Conservation (phyloP, 2,113 vertebrate genomes). For the Leucopsar rothschildi region DNA sequence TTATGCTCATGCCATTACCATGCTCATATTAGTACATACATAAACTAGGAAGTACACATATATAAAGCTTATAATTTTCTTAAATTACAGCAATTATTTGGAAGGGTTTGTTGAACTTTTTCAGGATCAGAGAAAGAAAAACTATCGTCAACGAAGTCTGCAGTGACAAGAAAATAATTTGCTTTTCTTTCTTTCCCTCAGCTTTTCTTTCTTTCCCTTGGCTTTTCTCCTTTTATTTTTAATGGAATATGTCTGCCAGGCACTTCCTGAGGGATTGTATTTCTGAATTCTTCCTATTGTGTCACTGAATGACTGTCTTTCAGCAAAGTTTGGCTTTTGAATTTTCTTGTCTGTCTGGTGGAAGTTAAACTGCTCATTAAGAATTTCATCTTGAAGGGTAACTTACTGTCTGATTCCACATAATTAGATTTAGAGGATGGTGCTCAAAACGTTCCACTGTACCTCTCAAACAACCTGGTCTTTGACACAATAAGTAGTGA, state of each 20-base stretch:
- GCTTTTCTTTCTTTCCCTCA: too few relatives aligned
- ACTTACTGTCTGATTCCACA: background rate
- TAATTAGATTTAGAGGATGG: background rate
- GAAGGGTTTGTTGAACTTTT: background rate
- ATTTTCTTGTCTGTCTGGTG: background rate
- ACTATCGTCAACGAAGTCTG: fast-evolving
- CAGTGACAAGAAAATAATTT: background rate
- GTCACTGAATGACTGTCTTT: background rate
- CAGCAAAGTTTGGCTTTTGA: background rate
- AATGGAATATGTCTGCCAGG: background rate
- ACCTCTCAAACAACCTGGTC: background rate
- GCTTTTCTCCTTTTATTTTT: too few relatives aligned
- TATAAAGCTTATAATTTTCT: background rate
- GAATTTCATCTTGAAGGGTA: background rate
- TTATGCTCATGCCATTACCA: background rate
- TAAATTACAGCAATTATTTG: background rate
- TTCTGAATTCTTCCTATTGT: background rate
- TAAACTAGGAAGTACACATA: background rate
- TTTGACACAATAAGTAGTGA: background rate
- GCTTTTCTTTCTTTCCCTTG: background rate
- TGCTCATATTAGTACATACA: background rate
- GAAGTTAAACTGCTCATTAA: background rate
- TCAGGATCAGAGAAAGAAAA: background rate
- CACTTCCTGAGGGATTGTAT: background rate
- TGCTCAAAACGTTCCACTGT: background rate